These are phyloP conservation scores for Laticauda colubrina DNA, from an alignment of 2,113 vertebrate genomes.

Conservation along the genomic window DNA sequence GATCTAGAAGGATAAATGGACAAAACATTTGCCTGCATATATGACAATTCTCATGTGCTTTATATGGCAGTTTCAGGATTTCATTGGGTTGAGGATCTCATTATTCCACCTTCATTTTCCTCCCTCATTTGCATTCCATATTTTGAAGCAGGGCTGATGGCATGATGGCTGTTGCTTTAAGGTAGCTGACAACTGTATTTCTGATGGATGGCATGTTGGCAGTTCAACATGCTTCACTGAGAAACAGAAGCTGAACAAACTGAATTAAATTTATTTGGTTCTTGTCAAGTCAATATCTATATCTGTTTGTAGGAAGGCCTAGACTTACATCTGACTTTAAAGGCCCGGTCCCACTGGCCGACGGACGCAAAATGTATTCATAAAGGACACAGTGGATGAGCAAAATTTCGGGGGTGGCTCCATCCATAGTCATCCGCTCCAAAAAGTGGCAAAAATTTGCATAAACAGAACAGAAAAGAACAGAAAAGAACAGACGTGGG, in stretches of 20 bases:
- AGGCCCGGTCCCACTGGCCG: too few species aligned
- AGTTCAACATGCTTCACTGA: rapidly evolving
- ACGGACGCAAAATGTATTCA: too few species aligned
- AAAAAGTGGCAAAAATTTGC: too few species aligned
- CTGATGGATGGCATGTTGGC: conserved; percentile 15
- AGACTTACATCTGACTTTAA: conserved; percentile 16
- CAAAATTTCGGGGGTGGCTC: too few species aligned
- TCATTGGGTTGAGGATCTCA: not conserved
- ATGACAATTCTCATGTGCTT: not conserved
- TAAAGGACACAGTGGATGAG: too few species aligned
- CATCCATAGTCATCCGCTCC: too few species aligned
- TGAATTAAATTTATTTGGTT: conserved; percentile 11
- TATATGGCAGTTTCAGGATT: not conserved
- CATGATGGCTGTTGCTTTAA: not conserved
- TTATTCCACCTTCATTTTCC: not conserved
- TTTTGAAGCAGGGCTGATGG: conserved; percentile 10
- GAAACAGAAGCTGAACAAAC: conserved; percentile 26
- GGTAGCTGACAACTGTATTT: not conserved
- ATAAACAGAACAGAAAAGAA: too few species aligned
- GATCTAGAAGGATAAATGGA: not conserved
- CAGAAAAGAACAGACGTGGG: too few species aligned
- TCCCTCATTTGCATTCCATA: not conserved
- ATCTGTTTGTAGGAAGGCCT: not conserved
- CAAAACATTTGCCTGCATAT: not conserved
- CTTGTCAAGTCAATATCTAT: not conserved